Conservation (phyloP, 2,797 vertebrate genomes). For the Mus spretus region DNA sequence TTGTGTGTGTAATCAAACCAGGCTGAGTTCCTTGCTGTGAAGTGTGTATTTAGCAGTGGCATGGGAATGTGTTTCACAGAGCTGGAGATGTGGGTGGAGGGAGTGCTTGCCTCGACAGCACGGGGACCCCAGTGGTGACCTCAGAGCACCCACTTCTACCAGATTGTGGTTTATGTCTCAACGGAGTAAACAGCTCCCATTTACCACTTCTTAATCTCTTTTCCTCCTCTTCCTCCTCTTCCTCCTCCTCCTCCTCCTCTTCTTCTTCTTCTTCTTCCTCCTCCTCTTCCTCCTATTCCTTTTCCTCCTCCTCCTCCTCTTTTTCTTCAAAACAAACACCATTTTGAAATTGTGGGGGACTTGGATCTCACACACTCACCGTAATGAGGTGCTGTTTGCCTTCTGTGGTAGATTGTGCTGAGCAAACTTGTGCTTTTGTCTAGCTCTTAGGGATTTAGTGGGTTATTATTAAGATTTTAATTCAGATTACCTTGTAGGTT, state of each 20-base stretch:
- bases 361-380: neutral
- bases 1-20: neutral
- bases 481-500: constrained; percentile 54
- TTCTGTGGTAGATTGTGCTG: constrained; percentile 20
- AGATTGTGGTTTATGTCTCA: constrained; percentile 57
- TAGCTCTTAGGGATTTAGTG: constrained; percentile 26
- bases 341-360: neutral
- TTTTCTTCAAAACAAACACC: constrained; percentile 14
- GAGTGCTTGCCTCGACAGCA: neutral
- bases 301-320: no score
- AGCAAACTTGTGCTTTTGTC: constrained; percentile 14
- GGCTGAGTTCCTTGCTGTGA: constrained; percentile 19
- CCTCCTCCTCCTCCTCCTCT: neutral
- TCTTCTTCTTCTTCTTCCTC: neutral
- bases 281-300: no score
- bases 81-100: neutral
- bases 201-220: neutral
- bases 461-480: constrained; percentile 55
- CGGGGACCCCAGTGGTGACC: neutral
- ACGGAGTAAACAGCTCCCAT: neutral
- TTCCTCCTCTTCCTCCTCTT: neutral
- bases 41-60: neutral
- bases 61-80: neutral
- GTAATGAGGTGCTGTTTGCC: constrained; percentile 43
- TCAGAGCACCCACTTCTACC: neutral